Evolutionary conservation across 2,113 vertebrate genomes (phyloP).

Genomic region (Lynx canadensis): DNA sequence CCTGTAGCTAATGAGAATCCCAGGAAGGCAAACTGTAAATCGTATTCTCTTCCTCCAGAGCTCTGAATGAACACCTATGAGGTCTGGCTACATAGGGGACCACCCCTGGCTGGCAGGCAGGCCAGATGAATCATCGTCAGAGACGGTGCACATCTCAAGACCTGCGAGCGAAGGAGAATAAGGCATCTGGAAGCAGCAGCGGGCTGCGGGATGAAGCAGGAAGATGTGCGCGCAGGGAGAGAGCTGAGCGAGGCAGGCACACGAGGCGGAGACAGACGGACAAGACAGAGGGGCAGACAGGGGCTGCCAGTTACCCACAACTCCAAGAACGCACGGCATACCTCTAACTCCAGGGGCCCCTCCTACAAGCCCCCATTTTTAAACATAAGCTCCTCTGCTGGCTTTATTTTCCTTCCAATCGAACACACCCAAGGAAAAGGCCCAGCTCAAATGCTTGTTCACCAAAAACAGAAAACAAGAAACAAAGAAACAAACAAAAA

Average conservation of each 20-base stretch:
- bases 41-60: background rate
- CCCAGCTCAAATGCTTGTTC: background rate
- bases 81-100: background rate
- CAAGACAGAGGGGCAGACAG: background rate
- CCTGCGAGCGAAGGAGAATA: rapidly evolving
- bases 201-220: background rate
- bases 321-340: no score
- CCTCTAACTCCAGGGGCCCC: background rate
- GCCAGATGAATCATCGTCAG: background rate
- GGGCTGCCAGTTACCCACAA: background rate
- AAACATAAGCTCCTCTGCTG: background rate
- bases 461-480: background rate
- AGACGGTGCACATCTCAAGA: background rate
- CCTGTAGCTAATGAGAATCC: background rate
- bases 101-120: background rate
- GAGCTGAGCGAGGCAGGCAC: background rate
- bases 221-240: background rate
- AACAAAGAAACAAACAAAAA: background rate
- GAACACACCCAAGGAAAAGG: background rate
- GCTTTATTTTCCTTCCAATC: background rate
- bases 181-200: background rate
- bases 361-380: background rate
- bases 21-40: background rate
- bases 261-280: background rate
- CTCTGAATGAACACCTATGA: background rate